Evolutionary conservation across 2,888 invertebrate genomes (phyloP).

Genomic region (Copidosoma aretas): DNA sequence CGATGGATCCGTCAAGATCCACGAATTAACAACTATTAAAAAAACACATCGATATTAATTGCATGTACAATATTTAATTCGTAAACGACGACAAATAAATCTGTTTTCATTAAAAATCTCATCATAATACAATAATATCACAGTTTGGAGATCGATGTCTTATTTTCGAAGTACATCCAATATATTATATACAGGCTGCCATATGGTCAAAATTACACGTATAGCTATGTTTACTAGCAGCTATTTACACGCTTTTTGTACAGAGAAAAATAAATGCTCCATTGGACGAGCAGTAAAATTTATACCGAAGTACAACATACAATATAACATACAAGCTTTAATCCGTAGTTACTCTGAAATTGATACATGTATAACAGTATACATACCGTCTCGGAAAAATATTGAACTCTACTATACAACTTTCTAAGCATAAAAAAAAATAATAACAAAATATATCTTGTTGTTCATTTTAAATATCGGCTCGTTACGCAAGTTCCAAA

Average conservation of each 20-base stretch:
- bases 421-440: not conserved
- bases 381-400: not conserved
- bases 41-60: constrained; percentile 40
- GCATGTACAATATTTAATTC: constrained; percentile 44
- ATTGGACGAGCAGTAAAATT: not conserved
- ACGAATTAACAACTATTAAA: constrained; percentile 24
- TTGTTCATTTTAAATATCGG: not conserved
- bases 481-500: constrained; percentile 10
- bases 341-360: no score
- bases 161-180: constrained; percentile 51
- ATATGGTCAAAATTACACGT: constrained; percentile 41
- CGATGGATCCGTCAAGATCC: constrained; percentile 31
- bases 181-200: constrained; percentile 44
- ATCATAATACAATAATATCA: constrained; percentile 62
- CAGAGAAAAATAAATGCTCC: not conserved
- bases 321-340: no score
- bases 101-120: constrained; percentile 53
- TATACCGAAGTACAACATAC: not conserved
- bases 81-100: constrained; percentile 50
- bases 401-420: not conserved
- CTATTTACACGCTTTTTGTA: constrained; percentile 38
- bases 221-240: constrained; percentile 27
- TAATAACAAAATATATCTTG: constrained; percentile 1
- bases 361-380: no score
- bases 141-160: constrained; percentile 62